Conservation (phyloP, 2,113 vertebrate genomes). For the Setophaga coronata region DNA sequence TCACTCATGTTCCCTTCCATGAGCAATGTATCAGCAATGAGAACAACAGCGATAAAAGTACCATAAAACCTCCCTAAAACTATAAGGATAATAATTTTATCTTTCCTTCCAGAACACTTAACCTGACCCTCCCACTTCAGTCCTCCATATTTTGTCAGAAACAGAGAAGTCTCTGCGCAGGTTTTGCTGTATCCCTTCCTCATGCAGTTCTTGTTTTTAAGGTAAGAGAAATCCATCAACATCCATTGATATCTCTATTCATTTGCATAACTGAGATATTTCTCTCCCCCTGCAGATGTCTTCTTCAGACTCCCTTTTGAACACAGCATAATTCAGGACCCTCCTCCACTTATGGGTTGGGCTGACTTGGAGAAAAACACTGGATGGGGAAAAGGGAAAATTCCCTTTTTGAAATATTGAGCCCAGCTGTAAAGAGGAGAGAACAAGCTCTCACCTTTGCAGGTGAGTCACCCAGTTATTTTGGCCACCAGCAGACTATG, state of each 20-base stretch:
- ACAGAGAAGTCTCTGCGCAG: background rate
- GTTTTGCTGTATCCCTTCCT: background rate
- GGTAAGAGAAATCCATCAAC: background rate
- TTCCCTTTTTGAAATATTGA: background rate
- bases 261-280: background rate
- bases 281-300: background rate
- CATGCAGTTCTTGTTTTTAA: background rate
- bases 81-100: background rate
- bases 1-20: background rate
- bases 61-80: background rate
- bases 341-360: background rate
- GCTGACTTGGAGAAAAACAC: background rate
- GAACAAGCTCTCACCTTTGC: fast-evolving
- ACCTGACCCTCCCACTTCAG: background rate
- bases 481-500: background rate
- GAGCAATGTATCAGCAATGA: background rate
- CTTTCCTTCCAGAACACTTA: background rate
- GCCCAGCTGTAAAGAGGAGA: background rate
- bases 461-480: background rate
- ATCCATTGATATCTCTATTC: background rate
- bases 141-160: background rate
- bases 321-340: background rate
- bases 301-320: background rate
- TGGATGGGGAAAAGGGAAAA: background rate
- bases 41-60: background rate